phyloP scores from a whole-genome alignment of 2,797 vertebrate species.

The Clarias laeviceps region DNA sequence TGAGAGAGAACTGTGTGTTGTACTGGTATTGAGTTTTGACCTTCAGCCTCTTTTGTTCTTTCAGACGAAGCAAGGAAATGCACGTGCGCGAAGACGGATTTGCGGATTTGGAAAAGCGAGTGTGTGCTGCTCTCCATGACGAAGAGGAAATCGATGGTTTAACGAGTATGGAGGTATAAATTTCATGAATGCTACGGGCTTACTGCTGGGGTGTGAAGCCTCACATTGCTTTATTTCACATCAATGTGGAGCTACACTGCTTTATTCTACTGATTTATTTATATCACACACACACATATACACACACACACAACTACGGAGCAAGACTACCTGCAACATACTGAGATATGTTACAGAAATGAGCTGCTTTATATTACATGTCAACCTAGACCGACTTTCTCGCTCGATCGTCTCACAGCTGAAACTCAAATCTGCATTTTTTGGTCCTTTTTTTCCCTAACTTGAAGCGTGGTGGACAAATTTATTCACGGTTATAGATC shows the following conservation, averaged over 20 bases:
- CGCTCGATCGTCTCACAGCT: neutral
- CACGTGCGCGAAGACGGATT: slow-evolving; percentile 9
- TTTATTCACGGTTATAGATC: neutral
- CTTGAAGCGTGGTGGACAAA: neutral
- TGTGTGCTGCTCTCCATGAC: slow-evolving; percentile 9
- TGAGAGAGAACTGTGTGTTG: neutral
- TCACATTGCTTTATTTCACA: slow-evolving; percentile 17
- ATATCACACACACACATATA: neutral
- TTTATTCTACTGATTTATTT: slow-evolving; percentile 30
- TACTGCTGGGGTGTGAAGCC: slow-evolving; percentile 5
- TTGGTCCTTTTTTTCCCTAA: neutral
- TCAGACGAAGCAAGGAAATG: neutral
- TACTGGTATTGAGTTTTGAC: slow-evolving; percentile 16
- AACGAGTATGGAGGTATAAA: slow-evolving; percentile 18
- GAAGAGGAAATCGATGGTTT: slow-evolving; percentile 1
- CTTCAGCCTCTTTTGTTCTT: neutral
- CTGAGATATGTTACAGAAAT: neutral
- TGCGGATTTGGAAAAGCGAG: slow-evolving; percentile 11
- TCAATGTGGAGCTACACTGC: neutral
- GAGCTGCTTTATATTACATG: slow-evolving; percentile 16
- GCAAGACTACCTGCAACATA: neutral
- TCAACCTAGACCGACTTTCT: neutral
- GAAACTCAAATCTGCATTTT: neutral
- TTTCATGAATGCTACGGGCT: slow-evolving; percentile 20
- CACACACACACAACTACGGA: neutral